phyloP scores from a whole-genome alignment of 2,113 vertebrate species.

The Elephas maximus region DNA sequence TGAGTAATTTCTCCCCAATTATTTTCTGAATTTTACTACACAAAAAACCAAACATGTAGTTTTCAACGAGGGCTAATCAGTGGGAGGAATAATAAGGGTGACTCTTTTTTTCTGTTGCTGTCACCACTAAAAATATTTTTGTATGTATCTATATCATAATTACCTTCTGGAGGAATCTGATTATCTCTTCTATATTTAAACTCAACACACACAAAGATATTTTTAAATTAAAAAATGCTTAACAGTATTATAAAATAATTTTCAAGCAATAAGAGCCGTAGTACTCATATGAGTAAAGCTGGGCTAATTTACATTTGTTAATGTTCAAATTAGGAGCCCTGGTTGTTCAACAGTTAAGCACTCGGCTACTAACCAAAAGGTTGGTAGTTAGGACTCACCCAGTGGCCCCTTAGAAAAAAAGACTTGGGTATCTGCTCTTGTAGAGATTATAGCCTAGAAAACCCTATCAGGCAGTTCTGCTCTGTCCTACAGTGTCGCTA shows the following conservation, averaged over 20 bases:
- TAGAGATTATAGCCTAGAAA: no score
- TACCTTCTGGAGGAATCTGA: background rate
- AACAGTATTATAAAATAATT: constrained; percentile 23
- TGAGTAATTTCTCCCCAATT: background rate
- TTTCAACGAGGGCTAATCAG: background rate
- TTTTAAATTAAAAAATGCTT: constrained; percentile 35
- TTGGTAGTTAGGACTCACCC: no score
- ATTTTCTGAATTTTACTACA: constrained; percentile 13
- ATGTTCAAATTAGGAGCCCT: background rate
- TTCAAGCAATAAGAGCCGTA: background rate
- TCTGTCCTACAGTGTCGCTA: no score
- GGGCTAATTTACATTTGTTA: background rate
- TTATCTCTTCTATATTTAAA: constrained; percentile 11
- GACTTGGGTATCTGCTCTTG: no score
- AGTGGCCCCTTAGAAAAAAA: no score
- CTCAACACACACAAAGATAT: background rate
- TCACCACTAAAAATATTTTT: constrained; percentile 28
- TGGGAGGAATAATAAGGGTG: background rate
- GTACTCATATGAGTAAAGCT: background rate
- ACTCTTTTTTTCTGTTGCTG: background rate
- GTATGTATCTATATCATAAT: background rate
- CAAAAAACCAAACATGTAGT: background rate
- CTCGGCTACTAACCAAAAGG: no score
- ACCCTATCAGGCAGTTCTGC: no score
- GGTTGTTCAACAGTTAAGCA: no score